Percentiles rank a stretch among this genome's conserved stretches.
phyloP scores from a whole-genome alignment of 2,113 vertebrate species.

The Saccopteryx leptura region DNA sequence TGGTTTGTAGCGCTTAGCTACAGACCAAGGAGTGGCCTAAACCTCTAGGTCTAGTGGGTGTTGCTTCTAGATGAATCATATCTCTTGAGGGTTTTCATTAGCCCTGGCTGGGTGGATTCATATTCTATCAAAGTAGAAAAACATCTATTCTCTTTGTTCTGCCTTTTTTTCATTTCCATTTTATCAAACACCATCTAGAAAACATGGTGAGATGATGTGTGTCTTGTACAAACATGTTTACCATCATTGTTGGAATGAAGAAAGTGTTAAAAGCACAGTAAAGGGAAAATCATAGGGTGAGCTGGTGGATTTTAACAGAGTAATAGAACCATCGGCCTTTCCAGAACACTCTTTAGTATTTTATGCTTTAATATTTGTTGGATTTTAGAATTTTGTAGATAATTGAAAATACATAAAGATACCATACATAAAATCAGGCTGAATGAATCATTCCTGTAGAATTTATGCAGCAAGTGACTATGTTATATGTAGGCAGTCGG shows the following conservation, averaged over 20 bases:
- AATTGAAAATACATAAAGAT: conserved; percentile 39
- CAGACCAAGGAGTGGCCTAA: background rate
- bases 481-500: background rate
- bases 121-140: conserved; percentile 64
- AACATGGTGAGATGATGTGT: conserved; percentile 52
- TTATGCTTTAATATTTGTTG: background rate
- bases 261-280: conserved; percentile 58
- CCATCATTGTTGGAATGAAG: conserved; percentile 24
- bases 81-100: background rate
- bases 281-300: conserved; percentile 74
- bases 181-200: conserved; percentile 77
- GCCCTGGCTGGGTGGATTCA: background rate
- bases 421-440: conserved; percentile 61
- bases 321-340: conserved; percentile 58
- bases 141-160: conserved; percentile 62
- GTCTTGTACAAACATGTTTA: conserved; percentile 63
- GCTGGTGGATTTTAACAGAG: conserved; percentile 65
- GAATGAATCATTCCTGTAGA: conserved; percentile 52
- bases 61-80: background rate
- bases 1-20: background rate
- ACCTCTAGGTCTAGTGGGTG: background rate
- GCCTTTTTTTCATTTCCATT: conserved; percentile 70
- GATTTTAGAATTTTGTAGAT: conserved; percentile 43
- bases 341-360: conserved; percentile 31
- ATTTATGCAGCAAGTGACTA: conserved; percentile 32